Conservation (phyloP, 2,797 vertebrate genomes). For the Neopelma chrysocephalum region DNA sequence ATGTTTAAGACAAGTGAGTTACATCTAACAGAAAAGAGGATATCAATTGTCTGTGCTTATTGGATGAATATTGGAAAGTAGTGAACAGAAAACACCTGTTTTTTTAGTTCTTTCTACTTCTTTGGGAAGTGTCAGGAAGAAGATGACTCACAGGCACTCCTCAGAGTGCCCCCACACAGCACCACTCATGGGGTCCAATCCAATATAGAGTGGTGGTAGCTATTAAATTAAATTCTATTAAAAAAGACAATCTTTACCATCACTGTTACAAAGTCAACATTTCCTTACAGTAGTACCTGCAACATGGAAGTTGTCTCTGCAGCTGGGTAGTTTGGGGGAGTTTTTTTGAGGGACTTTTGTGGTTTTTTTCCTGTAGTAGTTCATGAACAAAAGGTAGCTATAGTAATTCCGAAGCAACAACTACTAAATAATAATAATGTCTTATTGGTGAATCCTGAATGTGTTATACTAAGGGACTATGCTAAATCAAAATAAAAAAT, state of each 20-base stretch:
- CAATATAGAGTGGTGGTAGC: neutral
- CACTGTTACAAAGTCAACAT: neutral
- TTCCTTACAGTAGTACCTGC: neutral
- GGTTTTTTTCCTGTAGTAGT: neutral
- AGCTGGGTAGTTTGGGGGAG: accelerated
- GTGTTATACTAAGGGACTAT: neutral
- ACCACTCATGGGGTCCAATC: neutral
- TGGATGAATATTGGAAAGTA: neutral
- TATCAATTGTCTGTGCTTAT: neutral
- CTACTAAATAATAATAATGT: neutral
- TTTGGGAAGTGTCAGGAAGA: neutral
- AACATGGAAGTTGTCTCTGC: neutral
- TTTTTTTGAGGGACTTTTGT: neutral
- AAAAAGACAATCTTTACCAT: neutral
- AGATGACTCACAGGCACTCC: neutral
- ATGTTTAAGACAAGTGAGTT: neutral
- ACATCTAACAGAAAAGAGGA: neutral
- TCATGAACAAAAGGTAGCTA: neutral
- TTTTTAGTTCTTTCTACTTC: neutral
- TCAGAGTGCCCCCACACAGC: accelerated
- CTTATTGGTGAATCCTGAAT: neutral
- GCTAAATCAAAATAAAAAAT: neutral
- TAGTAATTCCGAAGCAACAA: neutral
- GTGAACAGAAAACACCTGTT: neutral
- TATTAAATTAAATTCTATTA: neutral